Evolutionary conservation across 2,888 invertebrate species (phyloP).

Genomic region (Chrysomela aeneicollis): DNA sequence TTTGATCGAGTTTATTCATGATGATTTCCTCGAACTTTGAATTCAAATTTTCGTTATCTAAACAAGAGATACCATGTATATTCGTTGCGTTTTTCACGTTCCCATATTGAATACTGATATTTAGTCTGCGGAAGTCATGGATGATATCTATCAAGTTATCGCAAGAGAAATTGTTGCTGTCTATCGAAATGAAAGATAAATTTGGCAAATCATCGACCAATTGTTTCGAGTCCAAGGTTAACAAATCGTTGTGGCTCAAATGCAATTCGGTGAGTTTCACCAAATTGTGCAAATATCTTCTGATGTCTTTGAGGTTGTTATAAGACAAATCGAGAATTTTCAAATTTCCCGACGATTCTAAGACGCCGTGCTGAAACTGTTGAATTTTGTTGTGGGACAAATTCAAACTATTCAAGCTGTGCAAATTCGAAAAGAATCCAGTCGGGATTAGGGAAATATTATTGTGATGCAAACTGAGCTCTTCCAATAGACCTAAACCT

Average conservation of each 20-base stretch:
- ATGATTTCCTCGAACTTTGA: constrained; percentile 1
- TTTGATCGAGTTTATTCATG: constrained; percentile 15
- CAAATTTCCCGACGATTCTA: constrained; percentile 19
- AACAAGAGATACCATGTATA: constrained; percentile 27
- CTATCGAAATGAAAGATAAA: constrained; percentile 16
- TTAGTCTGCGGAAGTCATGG: not conserved
- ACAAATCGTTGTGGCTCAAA: constrained; percentile 17
- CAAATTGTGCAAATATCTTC: constrained; percentile 21
- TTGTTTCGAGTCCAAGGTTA: constrained; percentile 1
- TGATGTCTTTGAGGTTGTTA: constrained; percentile 19
- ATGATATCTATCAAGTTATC: constrained; percentile 15
- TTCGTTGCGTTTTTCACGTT: constrained; percentile 13
- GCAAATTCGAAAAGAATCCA: constrained; percentile 17
- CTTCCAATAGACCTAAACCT: not conserved
- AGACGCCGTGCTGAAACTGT: constrained; percentile 23
- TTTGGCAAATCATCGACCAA: not conserved
- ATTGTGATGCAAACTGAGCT: constrained; percentile 10
- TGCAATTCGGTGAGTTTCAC: not conserved
- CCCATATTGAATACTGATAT: constrained; percentile 2
- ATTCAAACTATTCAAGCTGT: constrained; percentile 11
- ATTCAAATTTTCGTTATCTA: constrained; percentile 9
- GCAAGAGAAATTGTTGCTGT: constrained; percentile 22
- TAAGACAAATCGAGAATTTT: constrained; percentile 22
- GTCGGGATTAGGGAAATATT: constrained; percentile 22
- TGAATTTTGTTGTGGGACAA: constrained; percentile 21